Percentiles rank a stretch among this genome's conserved stretches.
These are phyloP conservation scores for Rhinolophus sinicus DNA, from an alignment of 2,113 vertebrate species.

Conservation along the genomic window DNA sequence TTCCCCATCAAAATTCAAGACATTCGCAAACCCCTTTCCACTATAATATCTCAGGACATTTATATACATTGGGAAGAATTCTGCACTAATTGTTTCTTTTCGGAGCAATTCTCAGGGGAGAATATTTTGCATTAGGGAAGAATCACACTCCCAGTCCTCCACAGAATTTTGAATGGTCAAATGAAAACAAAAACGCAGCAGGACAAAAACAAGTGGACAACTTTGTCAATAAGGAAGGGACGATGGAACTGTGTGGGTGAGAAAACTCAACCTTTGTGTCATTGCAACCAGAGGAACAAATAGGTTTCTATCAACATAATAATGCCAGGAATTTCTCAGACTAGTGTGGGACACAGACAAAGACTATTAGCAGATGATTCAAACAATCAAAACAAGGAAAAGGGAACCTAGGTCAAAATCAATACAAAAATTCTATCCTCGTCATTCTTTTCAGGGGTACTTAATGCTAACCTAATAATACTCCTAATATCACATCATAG, in stretches of 20 bases:
- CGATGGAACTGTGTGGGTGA: background rate
- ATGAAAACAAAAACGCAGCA: background rate
- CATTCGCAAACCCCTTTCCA: background rate
- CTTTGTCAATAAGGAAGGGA: background rate
- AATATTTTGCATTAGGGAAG: background rate
- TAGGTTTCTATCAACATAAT: background rate
- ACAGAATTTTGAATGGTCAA: background rate
- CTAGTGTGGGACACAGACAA: background rate
- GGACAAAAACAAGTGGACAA: background rate
- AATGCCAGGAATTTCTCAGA: background rate
- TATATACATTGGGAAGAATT: background rate
- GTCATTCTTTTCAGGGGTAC: background rate
- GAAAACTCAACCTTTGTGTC: background rate
- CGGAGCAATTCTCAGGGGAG: background rate
- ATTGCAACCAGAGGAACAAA: background rate
- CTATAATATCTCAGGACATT: background rate
- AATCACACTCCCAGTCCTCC: background rate
- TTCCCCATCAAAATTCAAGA: background rate
- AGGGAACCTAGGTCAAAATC: background rate
- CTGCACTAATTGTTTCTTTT: background rate
- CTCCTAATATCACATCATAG: fast-evolving
- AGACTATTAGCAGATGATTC: background rate
- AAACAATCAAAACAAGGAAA: background rate
- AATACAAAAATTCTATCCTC: background rate
- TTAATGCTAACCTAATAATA: background rate